Evolutionary conservation across 2,888 invertebrate genomes (phyloP), one percentile per base, ranked within the genome.

Genomic region (Tiliacea citrago): DNA sequence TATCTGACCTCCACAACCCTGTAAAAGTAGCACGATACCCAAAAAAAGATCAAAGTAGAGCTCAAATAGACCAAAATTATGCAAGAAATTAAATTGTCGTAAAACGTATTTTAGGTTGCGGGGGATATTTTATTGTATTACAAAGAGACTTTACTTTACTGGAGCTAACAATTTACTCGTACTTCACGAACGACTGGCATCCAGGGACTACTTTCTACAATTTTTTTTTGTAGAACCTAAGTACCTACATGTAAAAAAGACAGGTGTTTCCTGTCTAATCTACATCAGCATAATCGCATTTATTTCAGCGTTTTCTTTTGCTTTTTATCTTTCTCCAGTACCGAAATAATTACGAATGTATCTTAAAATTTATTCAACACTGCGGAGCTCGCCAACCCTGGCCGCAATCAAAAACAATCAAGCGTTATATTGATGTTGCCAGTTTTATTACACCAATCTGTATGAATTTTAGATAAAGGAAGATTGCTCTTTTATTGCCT

Each of bases 401-500:
- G 9, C 49, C 65, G 60, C 81, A 82, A 87, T 87, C 82, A 82
- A 77, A 87, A 93, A 92, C 92, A 93, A 94, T 93, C 91, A 93
- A 91, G 81, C 88, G 88, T 88, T 86, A 89, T 88, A 91, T 92
- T 90, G 90, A 89, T 89, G 86, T 84, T 74, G 83, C 87, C 78
- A 79, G 78, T 92, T 94, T 95, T 94, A 95, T 94, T 92, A 90
- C 92, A 80, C 81, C 81, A 86, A 84, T 90, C 87, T 87, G 78
- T 90, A 92, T 93, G 90, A 92, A 93, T 94, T 94, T 92, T 91
- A 92, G 93, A 92, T 93, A 91, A 86, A 78, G 61, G 72, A 77
- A 89, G 86, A 91, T 91, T 90, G 87, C 67, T 85, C 77, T 86
- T 88, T 88, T 89, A 89, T 84, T 88, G 82, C 85, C 60, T 65